Base-by-base conservation (phyloP, 2,113 vertebrate genomes). In the Ctenomys sociabilis region DNA sequence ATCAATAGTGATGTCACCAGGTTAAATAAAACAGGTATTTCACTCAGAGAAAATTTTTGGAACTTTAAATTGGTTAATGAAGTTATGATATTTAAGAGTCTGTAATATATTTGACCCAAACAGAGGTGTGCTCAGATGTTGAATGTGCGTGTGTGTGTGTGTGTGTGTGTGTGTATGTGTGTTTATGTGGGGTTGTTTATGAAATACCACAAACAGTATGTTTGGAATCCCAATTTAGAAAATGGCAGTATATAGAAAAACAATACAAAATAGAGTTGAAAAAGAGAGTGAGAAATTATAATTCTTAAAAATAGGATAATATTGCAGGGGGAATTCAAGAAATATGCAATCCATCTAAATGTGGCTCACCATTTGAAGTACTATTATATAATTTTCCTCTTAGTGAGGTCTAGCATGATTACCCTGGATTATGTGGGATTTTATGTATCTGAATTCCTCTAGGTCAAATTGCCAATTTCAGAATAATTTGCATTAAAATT, bases 241-340 rank as follows among this genome's bases (percentile, higher is more conserved):
- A 94, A 90, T 92, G 21, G 16, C 11, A 52, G 0, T 40, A 59
- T 66, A 66, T 43, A 52, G 35, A 19, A 72, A 91, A 66, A 73
- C 52, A 73, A 86, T 54, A 13, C 8, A 80, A 88, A 84, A 93
- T 43, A 26, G 28, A 88, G 22, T 61, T 88, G 21, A 84, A 85
- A 93, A 72, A 35, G 43, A 94, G 24, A 82, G 52, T 70, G 61
- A 72, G 35, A 30, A 91, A 84, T 72, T 92, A 12, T 61, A 93
- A 30, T 84, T 64, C 2, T 84, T 93, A 45, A 64, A 68, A 94
- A 90, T 57, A 59, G 84, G 6, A 63, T 21, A 59, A 73, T 91
- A 88, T 66, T n/a, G 37, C 64, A 86, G 81, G 12, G 14, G 35
- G 2, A 26, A 85, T 78, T 85, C 22, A 85, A 22, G 59, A 66